These are phyloP conservation scores for Neostethus bicornis DNA, from an alignment of 2,797 vertebrate genomes.

Conservation along the genomic window DNA sequence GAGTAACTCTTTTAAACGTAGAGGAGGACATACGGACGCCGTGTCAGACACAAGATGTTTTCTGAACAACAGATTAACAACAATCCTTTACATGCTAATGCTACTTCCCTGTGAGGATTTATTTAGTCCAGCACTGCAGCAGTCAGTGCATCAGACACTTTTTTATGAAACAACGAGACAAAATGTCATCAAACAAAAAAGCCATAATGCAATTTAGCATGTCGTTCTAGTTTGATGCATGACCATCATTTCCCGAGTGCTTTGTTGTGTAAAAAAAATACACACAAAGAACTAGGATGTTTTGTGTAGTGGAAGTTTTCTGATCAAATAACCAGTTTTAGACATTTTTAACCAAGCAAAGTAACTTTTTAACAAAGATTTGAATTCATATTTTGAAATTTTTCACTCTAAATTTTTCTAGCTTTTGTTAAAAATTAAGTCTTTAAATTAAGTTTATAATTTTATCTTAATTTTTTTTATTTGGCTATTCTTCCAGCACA, in stretches of 20 bases:
- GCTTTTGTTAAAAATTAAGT: too few species aligned
- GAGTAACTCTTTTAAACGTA: constrained; percentile 56
- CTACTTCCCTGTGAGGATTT: constrained; percentile 25
- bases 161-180: constrained; percentile 7
- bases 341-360: background rate
- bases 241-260: background rate
- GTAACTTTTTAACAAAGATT: background rate
- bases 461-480: background rate
- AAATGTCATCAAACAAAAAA: background rate
- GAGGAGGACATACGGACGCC: constrained; percentile 40
- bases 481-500: background rate
- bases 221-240: background rate
- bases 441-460: background rate
- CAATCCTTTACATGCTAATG: constrained; percentile 40
- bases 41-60: constrained; percentile 47
- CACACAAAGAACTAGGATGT: background rate
- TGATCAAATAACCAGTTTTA: background rate
- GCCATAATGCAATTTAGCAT: background rate
- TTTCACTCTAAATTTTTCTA: too few species aligned
- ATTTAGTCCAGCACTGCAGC: constrained; percentile 8
- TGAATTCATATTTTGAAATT: too few species aligned
- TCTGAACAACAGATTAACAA: constrained; percentile 57
- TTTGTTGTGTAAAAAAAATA: background rate
- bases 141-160: background rate
- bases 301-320: background rate